Conservation (phyloP, 2,113 vertebrate species). For the Sinocyclocheilus rhinocerous region DNA sequence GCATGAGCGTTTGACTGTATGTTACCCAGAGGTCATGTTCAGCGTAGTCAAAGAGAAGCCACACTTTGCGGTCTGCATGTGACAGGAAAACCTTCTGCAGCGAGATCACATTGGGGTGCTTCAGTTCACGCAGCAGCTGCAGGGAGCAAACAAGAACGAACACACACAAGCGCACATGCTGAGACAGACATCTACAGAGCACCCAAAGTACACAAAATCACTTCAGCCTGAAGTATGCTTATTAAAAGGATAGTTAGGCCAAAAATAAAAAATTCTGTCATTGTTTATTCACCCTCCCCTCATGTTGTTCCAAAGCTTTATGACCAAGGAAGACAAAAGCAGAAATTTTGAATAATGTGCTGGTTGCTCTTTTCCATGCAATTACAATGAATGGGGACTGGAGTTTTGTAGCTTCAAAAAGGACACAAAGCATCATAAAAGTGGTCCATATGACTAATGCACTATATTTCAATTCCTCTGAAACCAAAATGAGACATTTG, state of each 20-base stretch:
- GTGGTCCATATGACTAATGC: background rate
- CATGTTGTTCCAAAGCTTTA: background rate
- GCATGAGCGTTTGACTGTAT: background rate
- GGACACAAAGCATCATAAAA: background rate
- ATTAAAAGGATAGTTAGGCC: background rate
- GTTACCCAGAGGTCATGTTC: conserved; percentile 99
- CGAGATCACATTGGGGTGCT: conserved; percentile 99
- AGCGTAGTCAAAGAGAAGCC: conserved; percentile 99
- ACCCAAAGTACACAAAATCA: conserved; percentile 43
- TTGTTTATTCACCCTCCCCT: background rate
- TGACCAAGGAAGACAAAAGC: background rate
- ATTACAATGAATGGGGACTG: background rate
- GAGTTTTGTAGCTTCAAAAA: background rate
- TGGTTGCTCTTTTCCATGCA: background rate
- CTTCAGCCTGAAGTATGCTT: background rate
- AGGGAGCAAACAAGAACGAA: conserved; percentile 53
- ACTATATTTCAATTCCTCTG: background rate
- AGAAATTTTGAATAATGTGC: background rate
- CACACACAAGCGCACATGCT: conserved; percentile 19
- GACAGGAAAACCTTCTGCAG: conserved; percentile 99
- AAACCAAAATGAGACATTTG: too few relatives aligned
- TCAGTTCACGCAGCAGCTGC: conserved; percentile 95
- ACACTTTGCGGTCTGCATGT: conserved; percentile 98
- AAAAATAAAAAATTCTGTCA: background rate
- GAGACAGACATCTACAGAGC: conserved; percentile 11